These are phyloP conservation scores for Caretta caretta DNA, from an alignment of 2,113 vertebrate genomes.

Conservation along the genomic window DNA sequence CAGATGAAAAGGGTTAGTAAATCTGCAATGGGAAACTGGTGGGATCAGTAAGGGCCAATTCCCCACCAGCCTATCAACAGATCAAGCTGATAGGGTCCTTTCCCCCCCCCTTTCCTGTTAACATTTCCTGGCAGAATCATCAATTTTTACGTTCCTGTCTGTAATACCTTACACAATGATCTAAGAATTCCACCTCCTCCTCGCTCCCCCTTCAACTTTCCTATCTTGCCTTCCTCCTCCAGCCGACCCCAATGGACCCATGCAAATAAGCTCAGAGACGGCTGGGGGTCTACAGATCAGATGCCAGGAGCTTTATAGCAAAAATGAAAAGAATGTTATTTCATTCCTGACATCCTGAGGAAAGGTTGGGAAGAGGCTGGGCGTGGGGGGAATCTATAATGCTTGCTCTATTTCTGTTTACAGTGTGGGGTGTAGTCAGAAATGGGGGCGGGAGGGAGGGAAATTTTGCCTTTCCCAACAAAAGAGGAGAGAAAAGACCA, in stretches of 20 bases:
- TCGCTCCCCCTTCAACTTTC: neutral
- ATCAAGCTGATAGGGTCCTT: neutral
- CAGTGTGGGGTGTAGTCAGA: neutral
- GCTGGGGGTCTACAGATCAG: conserved; percentile 51
- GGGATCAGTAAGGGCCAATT: conserved; percentile 5
- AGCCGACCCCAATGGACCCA: conserved; percentile 51
- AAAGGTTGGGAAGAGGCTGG: neutral
- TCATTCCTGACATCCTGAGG: conserved; percentile 60
- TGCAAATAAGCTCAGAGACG: conserved; percentile 48
- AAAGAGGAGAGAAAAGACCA: neutral
- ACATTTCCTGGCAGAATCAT: conserved; percentile 60
- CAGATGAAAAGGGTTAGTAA: conserved; percentile 7
- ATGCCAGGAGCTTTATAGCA: conserved; percentile 58
- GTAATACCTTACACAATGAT: conserved; percentile 6
- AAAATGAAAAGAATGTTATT: conserved; percentile 70
- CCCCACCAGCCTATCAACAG: neutral
- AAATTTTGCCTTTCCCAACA: neutral
- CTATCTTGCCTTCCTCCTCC: conserved; percentile 33
- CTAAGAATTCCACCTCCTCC: conserved; percentile 47
- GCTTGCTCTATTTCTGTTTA: neutral
- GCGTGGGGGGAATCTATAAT: neutral
- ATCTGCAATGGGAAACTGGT: neutral
- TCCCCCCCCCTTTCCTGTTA: conserved; percentile 10
- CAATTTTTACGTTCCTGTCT: conserved; percentile 1
- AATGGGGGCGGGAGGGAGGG: neutral